phyloP scores from a whole-genome alignment of 1,140 invertebrate genomes.

The Euwallacea similis region DNA sequence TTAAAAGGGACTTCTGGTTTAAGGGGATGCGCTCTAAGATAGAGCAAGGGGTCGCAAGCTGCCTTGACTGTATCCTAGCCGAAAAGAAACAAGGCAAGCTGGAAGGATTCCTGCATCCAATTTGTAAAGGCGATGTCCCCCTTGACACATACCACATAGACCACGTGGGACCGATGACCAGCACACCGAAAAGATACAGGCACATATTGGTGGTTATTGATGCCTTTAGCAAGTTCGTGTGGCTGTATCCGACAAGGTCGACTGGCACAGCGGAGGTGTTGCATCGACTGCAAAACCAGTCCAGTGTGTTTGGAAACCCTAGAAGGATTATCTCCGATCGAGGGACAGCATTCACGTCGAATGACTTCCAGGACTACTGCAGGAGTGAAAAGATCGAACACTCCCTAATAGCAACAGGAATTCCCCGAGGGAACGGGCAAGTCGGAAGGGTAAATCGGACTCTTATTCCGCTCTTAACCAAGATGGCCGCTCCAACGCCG shows the following conservation, averaged over 20 bases:
- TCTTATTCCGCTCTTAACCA: too few relatives aligned
- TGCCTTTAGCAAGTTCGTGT: neutral
- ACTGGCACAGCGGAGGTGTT: neutral
- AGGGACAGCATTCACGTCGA: neutral
- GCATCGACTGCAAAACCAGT: neutral
- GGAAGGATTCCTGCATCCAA: neutral
- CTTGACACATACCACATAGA: neutral
- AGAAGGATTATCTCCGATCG: neutral
- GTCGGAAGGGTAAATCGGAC: too few relatives aligned
- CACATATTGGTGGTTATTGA: neutral
- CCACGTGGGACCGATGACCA: neutral
- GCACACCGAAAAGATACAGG: neutral
- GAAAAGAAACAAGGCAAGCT: neutral
- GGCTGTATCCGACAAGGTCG: neutral
- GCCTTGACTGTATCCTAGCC: neutral
- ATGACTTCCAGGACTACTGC: neutral
- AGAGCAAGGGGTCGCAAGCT: neutral
- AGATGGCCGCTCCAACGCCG: too few relatives aligned
- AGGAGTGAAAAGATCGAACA: neutral
- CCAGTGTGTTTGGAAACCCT: neutral
- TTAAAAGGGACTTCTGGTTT: neutral
- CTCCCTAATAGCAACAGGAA: too few relatives aligned
- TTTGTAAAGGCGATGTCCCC: neutral
- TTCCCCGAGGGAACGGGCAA: too few relatives aligned
- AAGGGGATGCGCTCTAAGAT: neutral